phyloP scores from a whole-genome alignment of 2,888 invertebrate genomes.

The Nezara viridula region DNA sequence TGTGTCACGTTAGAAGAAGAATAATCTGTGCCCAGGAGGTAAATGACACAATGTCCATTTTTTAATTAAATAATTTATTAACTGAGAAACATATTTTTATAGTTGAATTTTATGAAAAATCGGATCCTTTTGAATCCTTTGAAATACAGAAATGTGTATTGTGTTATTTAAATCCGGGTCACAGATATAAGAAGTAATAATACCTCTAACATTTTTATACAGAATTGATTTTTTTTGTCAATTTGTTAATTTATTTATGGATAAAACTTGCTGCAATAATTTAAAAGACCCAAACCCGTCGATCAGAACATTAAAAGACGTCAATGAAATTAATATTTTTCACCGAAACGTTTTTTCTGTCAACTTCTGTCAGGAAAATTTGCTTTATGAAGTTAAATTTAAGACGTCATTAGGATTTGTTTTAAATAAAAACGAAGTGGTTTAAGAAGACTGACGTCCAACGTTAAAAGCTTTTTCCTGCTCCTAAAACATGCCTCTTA shows the following conservation, averaged over 20 bases:
- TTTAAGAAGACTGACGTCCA: neutral
- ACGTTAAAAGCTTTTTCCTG: neutral
- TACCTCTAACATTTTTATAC: no score
- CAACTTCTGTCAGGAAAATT: neutral
- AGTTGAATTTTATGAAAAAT: no score
- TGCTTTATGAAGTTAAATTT: neutral
- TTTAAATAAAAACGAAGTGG: neutral
- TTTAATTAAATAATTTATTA: no score
- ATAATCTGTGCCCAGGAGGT: no score
- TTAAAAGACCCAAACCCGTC: neutral
- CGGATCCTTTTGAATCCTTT: no score
- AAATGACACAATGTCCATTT: no score
- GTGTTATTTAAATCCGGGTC: no score
- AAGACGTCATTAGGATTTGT: neutral
- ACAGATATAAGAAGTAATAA: no score
- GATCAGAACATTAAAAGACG: neutral
- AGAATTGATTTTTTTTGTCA: neutral
- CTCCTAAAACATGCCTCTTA: neutral
- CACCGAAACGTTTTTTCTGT: neutral
- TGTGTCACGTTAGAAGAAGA: no score
- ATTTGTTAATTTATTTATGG: neutral
- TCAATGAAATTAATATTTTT: neutral
- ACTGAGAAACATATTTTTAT: no score
- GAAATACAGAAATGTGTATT: no score
- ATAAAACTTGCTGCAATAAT: neutral